A percentile compares a stretch with the other conserved stretches of the same genome.
phyloP scores from a whole-genome alignment of 2,888 invertebrate species.

The Leptarthrus brevirostris region DNA sequence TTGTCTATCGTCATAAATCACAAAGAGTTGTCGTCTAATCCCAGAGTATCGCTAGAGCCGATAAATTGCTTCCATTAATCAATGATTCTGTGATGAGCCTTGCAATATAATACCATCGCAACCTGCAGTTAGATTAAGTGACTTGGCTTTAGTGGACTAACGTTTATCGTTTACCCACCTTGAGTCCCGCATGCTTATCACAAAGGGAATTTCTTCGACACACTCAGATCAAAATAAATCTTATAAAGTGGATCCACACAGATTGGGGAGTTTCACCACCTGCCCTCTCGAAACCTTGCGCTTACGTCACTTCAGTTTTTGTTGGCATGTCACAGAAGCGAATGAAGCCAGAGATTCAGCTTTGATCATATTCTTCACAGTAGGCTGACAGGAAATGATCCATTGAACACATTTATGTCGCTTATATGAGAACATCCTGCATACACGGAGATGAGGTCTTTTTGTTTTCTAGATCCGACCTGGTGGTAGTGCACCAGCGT shows the following conservation, averaged over 20 bases:
- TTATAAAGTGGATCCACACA: too few relatives aligned
- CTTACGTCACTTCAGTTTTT: slow-evolving; percentile 10
- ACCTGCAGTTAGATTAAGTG: slow-evolving; percentile 22
- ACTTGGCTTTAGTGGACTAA: too few relatives aligned
- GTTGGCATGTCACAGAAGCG: too few relatives aligned
- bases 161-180: too few relatives aligned
- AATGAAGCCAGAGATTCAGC: slow-evolving; percentile 4
- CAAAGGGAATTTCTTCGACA: too few relatives aligned
- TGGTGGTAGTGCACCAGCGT: background rate
- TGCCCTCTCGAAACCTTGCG: background rate
- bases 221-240: too few relatives aligned
- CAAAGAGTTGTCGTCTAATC: slow-evolving; percentile 9
- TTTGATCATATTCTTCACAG: slow-evolving; percentile 39
- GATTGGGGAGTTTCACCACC: slow-evolving; percentile 7
- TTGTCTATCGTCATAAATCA: slow-evolving; percentile 29
- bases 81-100: background rate
- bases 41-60: slow-evolving; percentile 1
- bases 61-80: slow-evolving; percentile 41
- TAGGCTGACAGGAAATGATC: slow-evolving; percentile 42
- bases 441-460: background rate
- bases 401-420: slow-evolving; percentile 43
- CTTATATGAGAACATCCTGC: slow-evolving; percentile 47
- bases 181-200: background rate
- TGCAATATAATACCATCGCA: slow-evolving; percentile 10
- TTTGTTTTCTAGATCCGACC: background rate